Percentiles rank a stretch among this genome's conserved stretches.
These are phyloP conservation scores for Thereva unica DNA, from an alignment of 2,888 invertebrate species.

Conservation along the genomic window DNA sequence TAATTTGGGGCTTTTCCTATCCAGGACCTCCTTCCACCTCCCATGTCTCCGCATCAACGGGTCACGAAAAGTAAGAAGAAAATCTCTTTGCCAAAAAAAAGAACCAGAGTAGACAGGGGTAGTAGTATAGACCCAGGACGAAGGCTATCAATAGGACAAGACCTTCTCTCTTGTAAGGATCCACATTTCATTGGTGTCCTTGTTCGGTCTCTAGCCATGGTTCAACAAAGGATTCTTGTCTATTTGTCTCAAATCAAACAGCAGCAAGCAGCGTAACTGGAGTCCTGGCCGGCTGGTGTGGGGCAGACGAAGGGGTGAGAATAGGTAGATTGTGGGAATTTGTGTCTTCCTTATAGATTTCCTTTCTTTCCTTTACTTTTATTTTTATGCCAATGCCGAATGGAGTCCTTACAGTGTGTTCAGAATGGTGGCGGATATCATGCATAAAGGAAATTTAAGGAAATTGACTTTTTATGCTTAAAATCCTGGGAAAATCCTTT, in stretches of 20 bases:
- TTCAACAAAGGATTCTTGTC: conserved; percentile 21
- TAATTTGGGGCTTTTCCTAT: conserved; percentile 20
- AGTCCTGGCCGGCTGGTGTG: no score
- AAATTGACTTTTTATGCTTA: conserved; percentile 32
- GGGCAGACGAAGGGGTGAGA: no score
- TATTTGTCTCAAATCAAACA: conserved; percentile 30
- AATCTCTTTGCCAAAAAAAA: not conserved
- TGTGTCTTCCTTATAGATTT: not conserved
- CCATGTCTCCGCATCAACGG: conserved; percentile 8
- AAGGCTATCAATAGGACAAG: conserved; percentile 24
- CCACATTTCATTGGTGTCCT: conserved; percentile 1
- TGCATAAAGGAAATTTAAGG: conserved; percentile 31
- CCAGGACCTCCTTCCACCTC: no score
- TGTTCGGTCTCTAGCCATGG: not conserved
- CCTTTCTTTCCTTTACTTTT: no score
- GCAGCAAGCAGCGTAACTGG: not conserved
- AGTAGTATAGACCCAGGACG: conserved; percentile 3
- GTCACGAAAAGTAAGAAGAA: conserved; percentile 26
- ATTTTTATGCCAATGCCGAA: no score
- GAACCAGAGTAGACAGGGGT: conserved; percentile 3
- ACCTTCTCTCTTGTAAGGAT: conserved; percentile 11
- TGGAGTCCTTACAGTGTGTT: no score
- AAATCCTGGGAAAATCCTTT: conserved; percentile 33
- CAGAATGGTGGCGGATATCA: conserved; percentile 11
- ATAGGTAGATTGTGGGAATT: not conserved